These are phyloP conservation scores for Drosophila persimilis DNA, from an alignment of 1,140 invertebrate genomes.

Conservation along the genomic window DNA sequence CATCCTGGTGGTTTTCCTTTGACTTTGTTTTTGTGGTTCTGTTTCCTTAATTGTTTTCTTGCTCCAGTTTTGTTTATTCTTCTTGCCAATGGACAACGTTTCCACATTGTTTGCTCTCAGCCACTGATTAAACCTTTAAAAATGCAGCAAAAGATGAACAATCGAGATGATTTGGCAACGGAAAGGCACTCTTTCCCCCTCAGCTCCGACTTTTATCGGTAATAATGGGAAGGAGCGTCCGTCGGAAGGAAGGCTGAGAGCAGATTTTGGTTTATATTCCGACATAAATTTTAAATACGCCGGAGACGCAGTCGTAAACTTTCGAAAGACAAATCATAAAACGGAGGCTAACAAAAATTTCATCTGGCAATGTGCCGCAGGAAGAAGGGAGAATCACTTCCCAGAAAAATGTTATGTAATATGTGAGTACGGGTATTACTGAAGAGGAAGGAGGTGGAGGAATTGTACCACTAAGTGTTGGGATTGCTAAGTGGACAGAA, in stretches of 20 bases:
- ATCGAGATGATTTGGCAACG: background rate
- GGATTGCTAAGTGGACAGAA: background rate
- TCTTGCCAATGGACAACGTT: background rate
- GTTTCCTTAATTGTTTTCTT: conserved; percentile 22
- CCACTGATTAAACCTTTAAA: conserved; percentile 25
- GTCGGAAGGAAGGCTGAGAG: conserved; percentile 15
- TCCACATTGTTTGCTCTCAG: conserved; percentile 4
- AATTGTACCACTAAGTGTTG: background rate
- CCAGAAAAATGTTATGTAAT: background rate
- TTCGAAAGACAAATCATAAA: conserved; percentile 34
- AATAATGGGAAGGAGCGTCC: background rate
- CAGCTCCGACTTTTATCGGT: background rate
- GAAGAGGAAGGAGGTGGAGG: too few relatives aligned
- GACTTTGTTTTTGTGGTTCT: conserved; percentile 10
- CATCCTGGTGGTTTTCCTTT: background rate
- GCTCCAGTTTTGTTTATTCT: background rate
- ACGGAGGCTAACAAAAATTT: conserved; percentile 10
- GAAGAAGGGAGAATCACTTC: background rate
- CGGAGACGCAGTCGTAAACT: conserved; percentile 33
- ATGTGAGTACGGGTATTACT: background rate
- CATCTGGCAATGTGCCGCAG: background rate
- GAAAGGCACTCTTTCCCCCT: background rate
- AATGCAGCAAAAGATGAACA: background rate
- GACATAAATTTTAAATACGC: conserved; percentile 45
- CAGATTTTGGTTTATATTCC: conserved; percentile 9